Conservation (phyloP, 2,797 vertebrate species). For the Xyrichtys novacula region DNA sequence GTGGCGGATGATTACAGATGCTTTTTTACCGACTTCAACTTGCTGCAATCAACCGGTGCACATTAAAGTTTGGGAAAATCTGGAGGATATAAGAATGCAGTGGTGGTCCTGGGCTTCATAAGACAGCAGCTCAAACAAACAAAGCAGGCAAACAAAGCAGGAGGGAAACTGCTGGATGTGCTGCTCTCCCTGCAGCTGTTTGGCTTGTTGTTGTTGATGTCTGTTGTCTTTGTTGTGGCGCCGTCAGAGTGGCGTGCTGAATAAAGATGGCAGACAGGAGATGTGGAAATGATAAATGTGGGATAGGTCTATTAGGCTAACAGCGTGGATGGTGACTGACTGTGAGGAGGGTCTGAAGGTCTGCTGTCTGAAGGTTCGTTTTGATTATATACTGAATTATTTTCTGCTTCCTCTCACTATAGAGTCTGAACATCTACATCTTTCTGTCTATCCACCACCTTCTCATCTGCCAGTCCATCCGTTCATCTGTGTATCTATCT, state of each 20-base stretch:
- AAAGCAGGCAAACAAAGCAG: conserved; percentile 44
- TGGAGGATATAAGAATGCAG: conserved; percentile 55
- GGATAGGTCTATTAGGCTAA: conserved; percentile 7
- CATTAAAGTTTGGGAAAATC: conserved; percentile 57
- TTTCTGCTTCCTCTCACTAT: background rate
- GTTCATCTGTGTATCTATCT: no score
- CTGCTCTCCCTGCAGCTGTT: conserved; percentile 51
- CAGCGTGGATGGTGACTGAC: background rate
- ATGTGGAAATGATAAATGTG: conserved; percentile 21
- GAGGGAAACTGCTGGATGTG: conserved; percentile 25
- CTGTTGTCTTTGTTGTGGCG: conserved; percentile 41
- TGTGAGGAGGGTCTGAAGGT: background rate
- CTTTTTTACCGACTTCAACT: conserved; percentile 65
- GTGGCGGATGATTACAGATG: conserved; percentile 66
- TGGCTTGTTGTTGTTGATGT: conserved; percentile 33
- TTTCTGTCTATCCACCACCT: background rate
- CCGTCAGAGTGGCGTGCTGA: conserved; percentile 24
- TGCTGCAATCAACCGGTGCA: conserved; percentile 53
- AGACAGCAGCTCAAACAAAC: conserved; percentile 46
- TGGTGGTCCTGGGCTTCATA: conserved; percentile 37
- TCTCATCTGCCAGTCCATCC: background rate
- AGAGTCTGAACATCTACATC: background rate
- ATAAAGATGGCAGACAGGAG: conserved; percentile 25
- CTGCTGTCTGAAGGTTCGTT: conserved; percentile 7
- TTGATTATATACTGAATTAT: background rate